Base-by-base conservation (phyloP, 2,113 vertebrate species). In the Strix aluco region DNA sequence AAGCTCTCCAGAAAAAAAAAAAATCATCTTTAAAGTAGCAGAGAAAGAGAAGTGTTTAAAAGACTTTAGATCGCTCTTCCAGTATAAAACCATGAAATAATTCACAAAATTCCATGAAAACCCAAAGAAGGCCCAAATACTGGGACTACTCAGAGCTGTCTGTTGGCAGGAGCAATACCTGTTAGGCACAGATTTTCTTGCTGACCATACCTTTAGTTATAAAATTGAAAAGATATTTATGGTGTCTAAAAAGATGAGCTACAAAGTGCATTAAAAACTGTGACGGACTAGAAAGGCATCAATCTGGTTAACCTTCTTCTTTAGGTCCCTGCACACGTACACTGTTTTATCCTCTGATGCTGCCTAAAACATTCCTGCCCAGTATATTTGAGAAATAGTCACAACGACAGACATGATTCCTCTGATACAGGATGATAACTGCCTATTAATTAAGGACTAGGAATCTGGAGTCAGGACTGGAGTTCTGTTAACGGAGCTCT, bases 321-420 rank as follows among this genome's bases (percentile, higher is more conserved):
- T 44, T 26, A 75, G 19, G 36, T 38, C 14, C 47, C 55, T 62
- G 42, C 23, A 69, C 4, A 4, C 1, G 1, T 11, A 51, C 36
- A 17, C n/a, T 6, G 23, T n/a, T 46, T n/a, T 7, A 58, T 30
- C 12, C 15, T 57, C 54, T 57, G 36, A 30, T 17, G 27, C 32
- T 65, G 21, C 29, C 44, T 70, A 71, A 81, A 51, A 17, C 29
- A 12, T 42, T 65, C 34, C 38, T 40, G 29, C 10, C 23, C 13
- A 9, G 36, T 8, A 1, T 6, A 46, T 19, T 18, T 69, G n/a
- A 26, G 34, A 81, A 81, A 32, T 14, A 42, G 14, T 12, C 46
- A 46, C 2, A 0, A 17, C 1, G 13, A n/a, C 1, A 32, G 29
- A 2, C 18, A 5, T 9, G 7, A 21, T 5, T 85, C 57, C 38